phyloP scores from a whole-genome alignment of 2,888 invertebrate genomes.

The Ectemnius lituratus region DNA sequence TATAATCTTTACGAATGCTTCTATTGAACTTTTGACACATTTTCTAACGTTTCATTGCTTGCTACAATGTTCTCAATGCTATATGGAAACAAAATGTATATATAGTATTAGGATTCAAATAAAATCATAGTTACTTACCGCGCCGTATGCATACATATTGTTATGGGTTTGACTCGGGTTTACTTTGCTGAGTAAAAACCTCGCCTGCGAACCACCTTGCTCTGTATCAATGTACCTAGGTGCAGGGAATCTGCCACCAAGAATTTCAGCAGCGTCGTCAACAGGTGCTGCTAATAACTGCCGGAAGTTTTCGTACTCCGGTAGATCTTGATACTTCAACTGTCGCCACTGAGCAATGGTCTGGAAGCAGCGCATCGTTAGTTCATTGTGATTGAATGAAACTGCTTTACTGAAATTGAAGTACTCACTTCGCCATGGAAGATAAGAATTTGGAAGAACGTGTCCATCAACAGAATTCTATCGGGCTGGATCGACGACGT shows the following conservation, averaged over 20 bases:
- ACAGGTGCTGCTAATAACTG: slow-evolving; percentile 97
- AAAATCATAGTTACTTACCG: slow-evolving; percentile 82
- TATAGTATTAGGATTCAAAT: background rate
- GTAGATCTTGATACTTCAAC: slow-evolving; percentile 96
- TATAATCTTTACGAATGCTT: slow-evolving; percentile 10
- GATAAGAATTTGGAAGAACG: slow-evolving; percentile 99
- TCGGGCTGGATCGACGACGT: slow-evolving; percentile 98
- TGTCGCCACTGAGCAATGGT: slow-evolving; percentile 99
- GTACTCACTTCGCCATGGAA: slow-evolving; percentile 95
- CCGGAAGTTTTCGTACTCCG: slow-evolving; percentile 98
- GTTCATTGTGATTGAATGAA: background rate
- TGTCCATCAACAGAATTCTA: slow-evolving; percentile 98
- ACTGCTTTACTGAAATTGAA: background rate
- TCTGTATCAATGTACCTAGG: slow-evolving; percentile 99
- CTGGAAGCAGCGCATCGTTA: slow-evolving; percentile 76
- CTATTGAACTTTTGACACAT: background rate
- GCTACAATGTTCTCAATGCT: background rate
- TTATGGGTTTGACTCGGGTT: slow-evolving; percentile 99
- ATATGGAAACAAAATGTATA: background rate
- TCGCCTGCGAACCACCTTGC: slow-evolving; percentile 99
- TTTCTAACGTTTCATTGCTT: background rate
- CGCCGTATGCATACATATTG: slow-evolving; percentile 97
- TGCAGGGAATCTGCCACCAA: slow-evolving; percentile 97
- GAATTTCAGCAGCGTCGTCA: slow-evolving; percentile 97
- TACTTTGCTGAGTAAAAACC: slow-evolving; percentile 98